These are phyloP conservation scores for Lagenorhynchus albirostris DNA, from an alignment of 2,113 vertebrate species.

Conservation along the genomic window DNA sequence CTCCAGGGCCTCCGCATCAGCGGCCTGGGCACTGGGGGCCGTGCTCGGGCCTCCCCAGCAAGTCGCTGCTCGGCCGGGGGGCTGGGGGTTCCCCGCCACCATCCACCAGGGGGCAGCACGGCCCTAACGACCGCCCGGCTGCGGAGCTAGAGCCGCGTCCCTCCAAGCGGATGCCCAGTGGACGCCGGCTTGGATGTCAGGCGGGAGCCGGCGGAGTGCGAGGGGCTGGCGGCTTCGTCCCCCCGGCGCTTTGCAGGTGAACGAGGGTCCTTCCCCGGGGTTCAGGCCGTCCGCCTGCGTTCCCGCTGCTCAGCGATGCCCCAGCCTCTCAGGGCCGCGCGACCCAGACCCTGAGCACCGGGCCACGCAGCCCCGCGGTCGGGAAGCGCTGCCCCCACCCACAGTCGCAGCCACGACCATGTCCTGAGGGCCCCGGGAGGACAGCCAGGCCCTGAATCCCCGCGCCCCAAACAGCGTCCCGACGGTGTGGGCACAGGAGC, in stretches of 20 bases:
- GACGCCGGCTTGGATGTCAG: background rate
- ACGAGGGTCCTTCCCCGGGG: background rate
- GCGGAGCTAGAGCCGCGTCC: no score
- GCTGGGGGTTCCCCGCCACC: no score
- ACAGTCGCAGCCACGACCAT: background rate
- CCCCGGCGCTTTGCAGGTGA: fast-evolving
- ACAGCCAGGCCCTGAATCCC: background rate
- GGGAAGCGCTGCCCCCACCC: background rate
- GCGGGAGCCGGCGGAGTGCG: background rate
- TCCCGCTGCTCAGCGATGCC: background rate
- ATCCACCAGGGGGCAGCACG: constrained; percentile 60
- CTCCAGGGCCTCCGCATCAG: background rate
- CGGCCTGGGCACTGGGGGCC: no score
- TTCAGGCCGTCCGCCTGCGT: background rate
- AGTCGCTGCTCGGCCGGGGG: background rate
- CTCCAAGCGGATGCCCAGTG: fast-evolving
- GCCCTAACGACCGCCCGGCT: fast-evolving
- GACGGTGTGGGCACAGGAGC: background rate
- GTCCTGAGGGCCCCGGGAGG: background rate
- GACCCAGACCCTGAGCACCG: background rate
- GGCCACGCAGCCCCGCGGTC: background rate
- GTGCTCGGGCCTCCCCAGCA: background rate
- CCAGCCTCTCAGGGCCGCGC: no score
- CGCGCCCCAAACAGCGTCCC: fast-evolving
- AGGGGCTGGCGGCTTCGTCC: fast-evolving